phyloP scores from a whole-genome alignment of 2,888 invertebrate genomes.

The Adela reaumurella region DNA sequence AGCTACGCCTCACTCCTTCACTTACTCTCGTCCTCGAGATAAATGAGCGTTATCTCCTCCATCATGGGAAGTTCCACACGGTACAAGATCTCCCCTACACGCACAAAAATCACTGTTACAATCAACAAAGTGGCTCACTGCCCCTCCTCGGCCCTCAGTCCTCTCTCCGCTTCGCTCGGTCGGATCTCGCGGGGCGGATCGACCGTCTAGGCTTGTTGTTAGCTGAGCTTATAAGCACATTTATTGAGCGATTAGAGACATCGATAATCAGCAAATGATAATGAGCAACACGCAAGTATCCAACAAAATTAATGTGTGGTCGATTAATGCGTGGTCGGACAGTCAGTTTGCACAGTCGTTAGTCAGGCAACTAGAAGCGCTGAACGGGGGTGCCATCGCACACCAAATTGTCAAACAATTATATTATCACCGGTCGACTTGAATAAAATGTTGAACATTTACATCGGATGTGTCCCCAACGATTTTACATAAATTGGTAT shows the following conservation, averaged over 20 bases:
- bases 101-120: slow-evolving; percentile 57
- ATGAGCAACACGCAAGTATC: background rate
- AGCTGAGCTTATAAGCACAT: background rate
- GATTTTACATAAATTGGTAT: too few relatives aligned
- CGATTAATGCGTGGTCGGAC: background rate
- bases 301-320: background rate
- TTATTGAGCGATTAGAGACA: background rate
- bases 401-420: too few relatives aligned
- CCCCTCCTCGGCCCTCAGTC: background rate
- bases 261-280: background rate
- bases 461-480: too few relatives aligned
- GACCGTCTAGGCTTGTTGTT: background rate
- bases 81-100: slow-evolving; percentile 84
- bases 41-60: slow-evolving; percentile 91
- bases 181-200: background rate
- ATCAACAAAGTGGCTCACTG: background rate
- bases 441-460: too few relatives aligned
- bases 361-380: slow-evolving; percentile 53
- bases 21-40: slow-evolving; percentile 86
- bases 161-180: too few relatives aligned
- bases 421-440: too few relatives aligned
- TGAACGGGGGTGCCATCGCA: slow-evolving; percentile 19
- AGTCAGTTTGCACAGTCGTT: background rate
- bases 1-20: slow-evolving; percentile 62
- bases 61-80: slow-evolving; percentile 91